Percentiles rank a stretch among this genome's conserved stretches.
Conservation (phyloP, 2,113 vertebrate species). For the Ailurus styani region DNA sequence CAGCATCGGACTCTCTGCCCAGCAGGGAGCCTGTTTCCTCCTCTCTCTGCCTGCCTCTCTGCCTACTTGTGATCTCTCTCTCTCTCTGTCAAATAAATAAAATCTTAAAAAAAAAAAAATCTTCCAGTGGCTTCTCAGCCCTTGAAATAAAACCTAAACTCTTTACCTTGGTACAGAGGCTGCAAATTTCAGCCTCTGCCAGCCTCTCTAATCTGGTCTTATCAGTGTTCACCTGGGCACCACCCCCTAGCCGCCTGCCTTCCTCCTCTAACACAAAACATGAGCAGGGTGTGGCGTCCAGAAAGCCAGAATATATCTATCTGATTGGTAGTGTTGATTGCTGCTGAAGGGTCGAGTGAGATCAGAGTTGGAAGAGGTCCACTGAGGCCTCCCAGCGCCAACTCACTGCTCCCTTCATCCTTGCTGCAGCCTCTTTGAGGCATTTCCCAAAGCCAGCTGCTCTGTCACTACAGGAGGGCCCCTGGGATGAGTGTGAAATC, state of each 20-base stretch:
- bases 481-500: not conserved
- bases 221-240: not conserved
- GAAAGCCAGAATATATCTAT: not conserved
- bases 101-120: no score
- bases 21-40: no score
- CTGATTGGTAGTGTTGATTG: not conserved
- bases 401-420: not conserved
- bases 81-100: no score
- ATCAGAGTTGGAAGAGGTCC: not conserved
- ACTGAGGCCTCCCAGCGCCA: not conserved
- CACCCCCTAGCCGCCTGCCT: not conserved
- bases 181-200: not conserved
- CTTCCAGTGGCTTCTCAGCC: not conserved
- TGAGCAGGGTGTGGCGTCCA: not conserved
- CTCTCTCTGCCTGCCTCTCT: no score
- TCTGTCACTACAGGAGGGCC: not conserved
- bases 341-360: not conserved
- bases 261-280: not conserved
- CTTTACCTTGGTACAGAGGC: not conserved
- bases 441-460: not conserved
- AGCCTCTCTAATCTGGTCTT: not conserved
- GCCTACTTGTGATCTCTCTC: no score
- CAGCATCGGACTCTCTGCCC: no score
- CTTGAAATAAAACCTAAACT: not conserved
- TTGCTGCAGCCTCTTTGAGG: accelerated